Evolutionary conservation across 2,113 vertebrate genomes (phyloP).

Genomic region (Odontophorus gujanensis): DNA sequence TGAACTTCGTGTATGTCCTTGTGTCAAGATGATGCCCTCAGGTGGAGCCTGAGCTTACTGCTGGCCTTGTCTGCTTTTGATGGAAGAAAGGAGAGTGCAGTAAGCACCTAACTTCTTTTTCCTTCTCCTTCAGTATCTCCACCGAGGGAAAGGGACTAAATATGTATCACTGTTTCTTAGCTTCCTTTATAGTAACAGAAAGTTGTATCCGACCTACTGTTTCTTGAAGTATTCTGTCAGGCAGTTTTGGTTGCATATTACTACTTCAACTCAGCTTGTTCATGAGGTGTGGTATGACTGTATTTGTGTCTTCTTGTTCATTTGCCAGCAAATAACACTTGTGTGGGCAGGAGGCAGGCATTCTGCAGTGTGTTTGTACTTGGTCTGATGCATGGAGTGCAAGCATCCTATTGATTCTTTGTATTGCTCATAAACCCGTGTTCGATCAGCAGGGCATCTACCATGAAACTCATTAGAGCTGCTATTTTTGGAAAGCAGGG

Average conservation of each 20-base stretch:
- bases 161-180: neutral
- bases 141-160: neutral
- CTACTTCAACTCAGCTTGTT: neutral
- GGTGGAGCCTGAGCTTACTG: conserved; percentile 6
- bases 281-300: neutral
- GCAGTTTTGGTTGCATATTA: neutral
- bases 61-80: neutral
- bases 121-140: accelerated
- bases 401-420: neutral
- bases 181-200: neutral
- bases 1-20: neutral
- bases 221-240: neutral
- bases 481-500: conserved; percentile 25
- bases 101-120: neutral
- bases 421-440: conserved; percentile 36
- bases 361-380: neutral
- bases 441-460: conserved; percentile 12
- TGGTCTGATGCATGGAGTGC: neutral
- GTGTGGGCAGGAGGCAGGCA: neutral
- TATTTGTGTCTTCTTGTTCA: neutral
- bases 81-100: neutral
- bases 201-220: neutral
- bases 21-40: conserved; percentile 26
- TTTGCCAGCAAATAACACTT: neutral
- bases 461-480: conserved; percentile 44